A percentile compares a stretch with the other conserved stretches of the same genome.
phyloP scores from a whole-genome alignment of 2,797 vertebrate species.

The Leptodactylus fallax region DNA sequence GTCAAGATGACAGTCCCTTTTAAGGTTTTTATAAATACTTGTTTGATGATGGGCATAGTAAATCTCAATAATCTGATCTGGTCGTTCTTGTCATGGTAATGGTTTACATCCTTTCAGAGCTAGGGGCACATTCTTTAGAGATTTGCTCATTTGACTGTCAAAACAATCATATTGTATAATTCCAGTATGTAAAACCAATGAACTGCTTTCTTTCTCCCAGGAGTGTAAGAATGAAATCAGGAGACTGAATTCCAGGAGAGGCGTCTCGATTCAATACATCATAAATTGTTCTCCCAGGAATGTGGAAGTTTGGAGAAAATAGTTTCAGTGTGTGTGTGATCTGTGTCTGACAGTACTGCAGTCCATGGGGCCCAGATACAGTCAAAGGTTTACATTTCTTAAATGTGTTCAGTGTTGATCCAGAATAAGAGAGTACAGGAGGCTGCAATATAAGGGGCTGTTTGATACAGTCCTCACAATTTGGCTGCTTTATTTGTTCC shows the following conservation, averaged over 20 bases:
- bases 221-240: neutral
- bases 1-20: neutral
- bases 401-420: too few relatives aligned
- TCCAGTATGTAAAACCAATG: neutral
- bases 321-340: neutral
- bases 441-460: too few relatives aligned
- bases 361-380: neutral
- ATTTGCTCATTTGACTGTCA: constrained; percentile 22
- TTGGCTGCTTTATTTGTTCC: too few relatives aligned
- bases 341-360: neutral
- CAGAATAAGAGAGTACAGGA: too few relatives aligned
- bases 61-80: neutral
- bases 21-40: too few relatives aligned
- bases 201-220: neutral
- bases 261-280: neutral
- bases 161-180: neutral
- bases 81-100: neutral
- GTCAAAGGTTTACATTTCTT: too few relatives aligned
- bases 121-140: neutral
- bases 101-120: neutral
- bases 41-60: neutral
- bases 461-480: too few relatives aligned
- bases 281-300: neutral
- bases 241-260: neutral
- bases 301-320: neutral